Base-by-base conservation (phyloP, 2,888 invertebrate species). In the Dioctria linearis region DNA sequence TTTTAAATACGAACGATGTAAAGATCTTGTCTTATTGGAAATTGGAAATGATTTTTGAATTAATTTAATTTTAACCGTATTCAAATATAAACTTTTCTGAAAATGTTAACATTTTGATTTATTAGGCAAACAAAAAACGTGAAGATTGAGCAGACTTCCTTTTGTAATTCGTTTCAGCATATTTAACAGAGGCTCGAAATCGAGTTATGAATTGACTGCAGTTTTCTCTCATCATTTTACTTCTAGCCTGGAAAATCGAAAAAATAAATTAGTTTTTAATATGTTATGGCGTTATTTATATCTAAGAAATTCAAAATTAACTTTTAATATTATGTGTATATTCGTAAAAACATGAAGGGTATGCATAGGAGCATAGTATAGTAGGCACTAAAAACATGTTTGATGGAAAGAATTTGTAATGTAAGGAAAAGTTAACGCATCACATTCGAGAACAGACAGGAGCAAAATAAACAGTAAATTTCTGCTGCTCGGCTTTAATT, bases 1-100 rank as follows among this genome's bases (percentile, higher is more conserved):
- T 88, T 96, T 96, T 85, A 91, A 92, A 5, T 96, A 96, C 85
- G 94, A 96, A 80, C 90, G 95, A 81, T 93, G 94, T 39, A 93
- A 94, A 85, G 93, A 96, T 85, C 88, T 96, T 83, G 92, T 95
- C 46, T 87, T 96, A 78, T 93, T 95, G 92, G 93, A 92, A 89
- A 92, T 95, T 83, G 89, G 46, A 75, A 80, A 80, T 63, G 37
- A 76, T 59, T 54, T 2, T 25, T 37, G 54, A 90, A 80, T 90
- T 90, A 3, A 86, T 85, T 85, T 84, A 85, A 61, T 61, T 25
- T 25, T 25, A 25, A 25, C 25, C 25, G 25, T 25, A 25, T 25
- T 25, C 25, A 25, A 25, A 25, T 25, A 25, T 25, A 25, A 25
- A 46, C 49, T 46, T 65, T 82, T 25, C n/a, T 37, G 5, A 57